These are phyloP conservation scores for Napeogenes sylphis DNA, from an alignment of 2,888 invertebrate genomes.

Conservation along the genomic window DNA sequence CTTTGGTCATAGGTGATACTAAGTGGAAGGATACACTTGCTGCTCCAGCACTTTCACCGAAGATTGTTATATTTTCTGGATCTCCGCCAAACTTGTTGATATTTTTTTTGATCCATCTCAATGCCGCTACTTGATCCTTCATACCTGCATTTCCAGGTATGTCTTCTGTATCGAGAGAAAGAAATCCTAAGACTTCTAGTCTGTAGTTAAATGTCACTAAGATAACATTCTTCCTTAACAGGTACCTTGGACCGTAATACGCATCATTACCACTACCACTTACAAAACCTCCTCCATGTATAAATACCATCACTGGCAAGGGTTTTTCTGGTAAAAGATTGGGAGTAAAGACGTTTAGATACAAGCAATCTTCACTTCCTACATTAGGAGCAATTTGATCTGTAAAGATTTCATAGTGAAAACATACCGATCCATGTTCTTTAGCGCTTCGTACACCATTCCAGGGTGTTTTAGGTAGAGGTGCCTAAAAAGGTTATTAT, in stretches of 20 bases:
- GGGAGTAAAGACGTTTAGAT: slow-evolving; percentile 63
- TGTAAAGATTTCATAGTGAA: slow-evolving; percentile 41
- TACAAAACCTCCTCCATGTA: slow-evolving; percentile 57
- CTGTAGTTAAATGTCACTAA: slow-evolving; percentile 66
- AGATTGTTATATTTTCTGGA: slow-evolving; percentile 61
- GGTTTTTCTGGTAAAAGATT: slow-evolving; percentile 38
- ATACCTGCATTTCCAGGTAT: slow-evolving; percentile 68
- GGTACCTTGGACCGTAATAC: slow-evolving; percentile 57
- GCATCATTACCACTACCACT: slow-evolving; percentile 54
- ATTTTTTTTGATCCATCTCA: slow-evolving; percentile 61
- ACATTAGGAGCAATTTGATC: slow-evolving; percentile 11
- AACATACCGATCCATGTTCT: slow-evolving; percentile 48
- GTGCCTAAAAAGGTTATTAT: slow-evolving; percentile 46
- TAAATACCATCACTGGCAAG: slow-evolving; percentile 60
- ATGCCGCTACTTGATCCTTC: slow-evolving; percentile 67
- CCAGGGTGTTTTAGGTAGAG: slow-evolving; percentile 54
- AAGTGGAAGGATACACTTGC: slow-evolving; percentile 53
- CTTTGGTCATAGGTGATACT: slow-evolving; percentile 62
- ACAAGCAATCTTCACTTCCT: slow-evolving; percentile 61
- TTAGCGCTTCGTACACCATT: slow-evolving; percentile 53
- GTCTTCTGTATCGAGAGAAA: slow-evolving; percentile 57
- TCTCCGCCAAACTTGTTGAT: slow-evolving; percentile 62
- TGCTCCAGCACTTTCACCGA: slow-evolving; percentile 66
- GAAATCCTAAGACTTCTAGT: slow-evolving; percentile 58
- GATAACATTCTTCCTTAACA: slow-evolving; percentile 54